These are phyloP conservation scores for Oscheius sp. DNA, from an alignment of 2,888 invertebrate genomes.

Conservation along the genomic window DNA sequence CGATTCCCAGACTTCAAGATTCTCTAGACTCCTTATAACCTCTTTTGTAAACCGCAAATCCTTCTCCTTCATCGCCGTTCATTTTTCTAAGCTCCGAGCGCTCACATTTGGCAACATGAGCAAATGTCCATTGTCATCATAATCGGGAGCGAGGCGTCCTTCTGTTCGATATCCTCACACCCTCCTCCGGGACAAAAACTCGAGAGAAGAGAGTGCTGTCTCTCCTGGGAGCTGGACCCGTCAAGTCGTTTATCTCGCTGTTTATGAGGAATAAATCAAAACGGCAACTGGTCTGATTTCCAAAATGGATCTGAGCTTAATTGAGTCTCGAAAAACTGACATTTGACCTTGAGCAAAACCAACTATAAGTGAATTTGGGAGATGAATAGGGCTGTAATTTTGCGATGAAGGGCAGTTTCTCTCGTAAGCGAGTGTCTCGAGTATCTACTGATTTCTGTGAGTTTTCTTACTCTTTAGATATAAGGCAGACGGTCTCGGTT, in stretches of 20 bases:
- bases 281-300: neutral
- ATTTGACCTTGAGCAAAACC: neutral
- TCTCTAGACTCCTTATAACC: no score
- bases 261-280: conserved; percentile 36
- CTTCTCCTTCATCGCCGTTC: no score
- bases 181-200: conserved; percentile 2
- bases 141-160: neutral
- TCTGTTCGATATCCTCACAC: conserved; percentile 9
- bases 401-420: neutral
- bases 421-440: no score
- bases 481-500: neutral
- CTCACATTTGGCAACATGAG: neutral
- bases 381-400: neutral
- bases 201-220: neutral
- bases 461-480: neutral
- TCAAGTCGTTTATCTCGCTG: conserved; percentile 14
- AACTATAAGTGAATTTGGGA: no score
- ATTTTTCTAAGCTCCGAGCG: no score
- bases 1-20: no score
- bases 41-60: no score
- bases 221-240: conserved; percentile 18
- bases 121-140: conserved; percentile 18
- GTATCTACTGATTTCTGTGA: neutral
- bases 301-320: neutral
- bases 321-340: neutral